Conservation (phyloP, 2,797 vertebrate species). For the Delichon dasypus region DNA sequence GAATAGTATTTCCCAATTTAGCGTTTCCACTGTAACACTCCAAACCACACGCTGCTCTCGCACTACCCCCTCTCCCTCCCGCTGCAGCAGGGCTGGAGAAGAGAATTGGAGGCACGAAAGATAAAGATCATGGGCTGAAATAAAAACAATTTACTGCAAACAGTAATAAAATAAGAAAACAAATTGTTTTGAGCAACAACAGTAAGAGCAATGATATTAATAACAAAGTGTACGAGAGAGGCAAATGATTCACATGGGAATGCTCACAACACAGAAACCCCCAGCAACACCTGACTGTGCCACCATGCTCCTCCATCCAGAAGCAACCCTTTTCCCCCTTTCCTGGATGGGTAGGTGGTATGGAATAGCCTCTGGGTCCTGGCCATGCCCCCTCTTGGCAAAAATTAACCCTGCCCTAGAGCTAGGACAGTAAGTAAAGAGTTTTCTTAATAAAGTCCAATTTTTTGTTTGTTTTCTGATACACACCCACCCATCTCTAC, state of each 20-base stretch:
- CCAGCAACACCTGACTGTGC: fast-evolving
- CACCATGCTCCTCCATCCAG: fast-evolving
- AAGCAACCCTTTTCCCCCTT: not conserved
- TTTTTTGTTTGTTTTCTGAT: not conserved
- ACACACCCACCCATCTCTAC: fast-evolving
- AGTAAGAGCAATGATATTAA: not conserved
- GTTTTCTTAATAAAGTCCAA: not conserved
- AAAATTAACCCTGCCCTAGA: not conserved
- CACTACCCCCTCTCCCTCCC: not conserved
- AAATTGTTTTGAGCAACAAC: not conserved
- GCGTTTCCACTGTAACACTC: not conserved
- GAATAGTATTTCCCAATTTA: not conserved
- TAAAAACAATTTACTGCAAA: not conserved
- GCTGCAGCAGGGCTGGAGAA: not conserved
- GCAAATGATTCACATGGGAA: fast-evolving
- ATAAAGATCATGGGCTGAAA: not conserved
- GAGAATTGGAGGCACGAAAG: not conserved
- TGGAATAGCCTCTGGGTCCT: not conserved
- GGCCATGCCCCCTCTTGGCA: not conserved
- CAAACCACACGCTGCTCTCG: not conserved
- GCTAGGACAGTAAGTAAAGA: not conserved
- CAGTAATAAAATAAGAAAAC: not conserved
- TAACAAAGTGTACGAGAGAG: not conserved
- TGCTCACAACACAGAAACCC: not conserved
- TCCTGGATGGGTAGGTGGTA: not conserved